phyloP scores from a whole-genome alignment of 2,797 vertebrate genomes.

The Sebastes aleutianus region DNA sequence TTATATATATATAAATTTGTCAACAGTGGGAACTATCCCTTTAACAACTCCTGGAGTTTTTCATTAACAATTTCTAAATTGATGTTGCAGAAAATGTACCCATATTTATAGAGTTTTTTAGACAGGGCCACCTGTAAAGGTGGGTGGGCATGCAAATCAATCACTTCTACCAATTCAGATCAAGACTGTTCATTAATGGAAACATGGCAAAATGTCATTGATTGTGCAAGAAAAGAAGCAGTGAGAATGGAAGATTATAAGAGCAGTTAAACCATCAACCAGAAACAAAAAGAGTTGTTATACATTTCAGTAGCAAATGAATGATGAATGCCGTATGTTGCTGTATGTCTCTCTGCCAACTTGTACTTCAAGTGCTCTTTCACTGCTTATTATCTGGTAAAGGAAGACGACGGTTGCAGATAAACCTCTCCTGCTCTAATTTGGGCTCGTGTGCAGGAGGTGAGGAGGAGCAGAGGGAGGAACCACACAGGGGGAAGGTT shows the following conservation, averaged over 20 bases:
- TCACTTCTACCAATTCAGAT: neutral
- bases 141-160: conserved; percentile 4
- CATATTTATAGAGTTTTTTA: neutral
- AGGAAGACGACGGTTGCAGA: neutral
- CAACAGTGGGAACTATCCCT: neutral
- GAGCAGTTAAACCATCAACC: conserved; percentile 17
- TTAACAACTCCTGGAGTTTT: neutral
- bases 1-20: neutral
- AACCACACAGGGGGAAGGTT: conserved; percentile 51
- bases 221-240: conserved; percentile 13
- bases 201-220: neutral
- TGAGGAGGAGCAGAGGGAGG: conserved; percentile 30
- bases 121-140: neutral
- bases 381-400: neutral
- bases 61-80: neutral
- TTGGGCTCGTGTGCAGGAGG: conserved; percentile 8
- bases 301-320: neutral
- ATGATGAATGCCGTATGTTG: neutral
- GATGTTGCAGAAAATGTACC: neutral
- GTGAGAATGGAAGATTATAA: neutral
- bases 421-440: conserved; percentile 9
- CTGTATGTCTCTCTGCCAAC: neutral
- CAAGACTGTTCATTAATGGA: neutral
- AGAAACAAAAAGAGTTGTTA: neutral
- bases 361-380: neutral